Evolutionary conservation across 2,888 invertebrate genomes (phyloP).

Genomic region (Mythimna lalbum): DNA sequence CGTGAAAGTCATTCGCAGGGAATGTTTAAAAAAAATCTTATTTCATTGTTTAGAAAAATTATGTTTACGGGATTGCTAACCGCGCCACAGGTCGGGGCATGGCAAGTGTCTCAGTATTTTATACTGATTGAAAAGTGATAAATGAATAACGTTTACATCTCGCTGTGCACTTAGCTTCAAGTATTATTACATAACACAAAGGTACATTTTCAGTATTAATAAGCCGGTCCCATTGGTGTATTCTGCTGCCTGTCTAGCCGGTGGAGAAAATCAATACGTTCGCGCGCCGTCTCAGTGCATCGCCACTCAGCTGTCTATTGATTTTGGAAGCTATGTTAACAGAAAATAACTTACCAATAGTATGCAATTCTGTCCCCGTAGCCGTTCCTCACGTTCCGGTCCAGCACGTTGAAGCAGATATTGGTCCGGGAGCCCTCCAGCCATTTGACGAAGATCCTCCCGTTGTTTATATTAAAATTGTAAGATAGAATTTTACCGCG

Average conservation of each 20-base stretch:
- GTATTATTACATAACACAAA: conserved; percentile 56
- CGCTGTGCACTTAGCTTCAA: conserved; percentile 51
- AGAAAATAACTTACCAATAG: conserved; percentile 95
- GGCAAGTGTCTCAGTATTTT: neutral
- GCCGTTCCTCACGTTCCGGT: conserved; percentile 97
- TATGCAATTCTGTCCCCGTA: conserved; percentile 97
- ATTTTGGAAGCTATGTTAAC: conserved; percentile 71
- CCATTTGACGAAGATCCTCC: conserved; percentile 98
- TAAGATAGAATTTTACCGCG: conserved; percentile 95
- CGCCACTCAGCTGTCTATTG: conserved; percentile 84
- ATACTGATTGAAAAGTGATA: neutral
- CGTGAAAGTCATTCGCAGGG: conserved; percentile 37
- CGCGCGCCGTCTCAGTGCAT: conserved; percentile 83
- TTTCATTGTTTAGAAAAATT: neutral
- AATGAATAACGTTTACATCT: conserved; percentile 16
- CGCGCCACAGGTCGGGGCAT: neutral
- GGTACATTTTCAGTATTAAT: conserved; percentile 38
- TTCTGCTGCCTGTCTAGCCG: conserved; percentile 37
- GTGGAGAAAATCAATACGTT: conserved; percentile 83
- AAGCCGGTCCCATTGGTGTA: conserved; percentile 27
- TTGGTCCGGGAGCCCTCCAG: conserved; percentile 98
- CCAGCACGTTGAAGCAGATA: conserved; percentile 98
- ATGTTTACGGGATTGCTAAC: neutral
- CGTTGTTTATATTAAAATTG: conserved; percentile 97
- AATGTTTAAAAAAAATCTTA: neutral